A percentile compares a stretch with the other conserved stretches of the same genome.
Evolutionary conservation across 2,113 vertebrate genomes (phyloP).

Genomic region (Sisor rabdophorus): DNA sequence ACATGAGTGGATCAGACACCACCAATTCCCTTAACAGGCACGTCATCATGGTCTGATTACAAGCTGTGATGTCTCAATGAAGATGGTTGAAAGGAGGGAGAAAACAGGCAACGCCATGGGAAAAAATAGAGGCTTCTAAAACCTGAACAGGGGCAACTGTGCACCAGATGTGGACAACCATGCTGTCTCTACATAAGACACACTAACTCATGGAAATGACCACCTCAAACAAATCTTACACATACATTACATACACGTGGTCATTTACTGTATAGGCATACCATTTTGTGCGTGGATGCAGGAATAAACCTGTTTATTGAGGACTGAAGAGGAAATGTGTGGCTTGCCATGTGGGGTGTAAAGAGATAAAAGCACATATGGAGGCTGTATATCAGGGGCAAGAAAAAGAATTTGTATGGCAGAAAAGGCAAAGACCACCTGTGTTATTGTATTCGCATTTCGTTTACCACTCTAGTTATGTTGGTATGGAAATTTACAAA

Average conservation of each 20-base stretch:
- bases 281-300: slow-evolving; percentile 41
- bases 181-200: slow-evolving; percentile 49
- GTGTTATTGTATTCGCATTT: background rate
- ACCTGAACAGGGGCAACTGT: slow-evolving; percentile 66
- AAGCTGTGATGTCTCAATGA: slow-evolving; percentile 65
- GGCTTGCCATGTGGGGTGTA: slow-evolving; percentile 35
- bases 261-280: slow-evolving; percentile 25
- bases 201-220: slow-evolving; percentile 46
- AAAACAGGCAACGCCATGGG: slow-evolving; percentile 11
- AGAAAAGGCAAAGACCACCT: slow-evolving; percentile 27
- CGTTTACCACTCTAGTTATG: too few relatives aligned
- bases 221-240: slow-evolving; percentile 38
- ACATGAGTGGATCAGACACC: slow-evolving; percentile 64
- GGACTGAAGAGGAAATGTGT: slow-evolving; percentile 41
- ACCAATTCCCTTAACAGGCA: slow-evolving; percentile 52
- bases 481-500: too few relatives aligned
- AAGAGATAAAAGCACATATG: slow-evolving; percentile 62
- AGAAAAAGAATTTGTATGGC: slow-evolving; percentile 59
- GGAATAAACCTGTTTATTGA: slow-evolving; percentile 40
- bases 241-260: slow-evolving; percentile 30
- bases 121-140: slow-evolving; percentile 50
- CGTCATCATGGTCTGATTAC: slow-evolving; percentile 64
- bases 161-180: slow-evolving; percentile 70
- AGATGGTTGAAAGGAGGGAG: slow-evolving; percentile 51
- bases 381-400: slow-evolving; percentile 51